Conservation (phyloP, 64 coral and sea anemone species). For the Cladopsammia gracilis region DNA sequence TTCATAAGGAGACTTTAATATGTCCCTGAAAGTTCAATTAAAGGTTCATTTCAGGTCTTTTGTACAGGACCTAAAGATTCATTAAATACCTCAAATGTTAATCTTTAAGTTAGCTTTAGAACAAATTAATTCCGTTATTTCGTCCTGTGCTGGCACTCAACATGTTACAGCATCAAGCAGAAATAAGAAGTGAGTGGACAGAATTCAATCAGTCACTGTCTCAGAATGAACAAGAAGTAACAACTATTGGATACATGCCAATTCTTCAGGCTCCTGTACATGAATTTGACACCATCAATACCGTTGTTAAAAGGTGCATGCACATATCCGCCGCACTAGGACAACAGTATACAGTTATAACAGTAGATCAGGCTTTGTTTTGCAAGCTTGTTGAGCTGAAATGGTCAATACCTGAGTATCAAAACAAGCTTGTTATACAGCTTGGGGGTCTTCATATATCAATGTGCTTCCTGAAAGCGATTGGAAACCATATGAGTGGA, state of each 20-base stretch:
- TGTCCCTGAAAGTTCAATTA: too few relatives aligned
- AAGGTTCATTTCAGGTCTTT: too few relatives aligned
- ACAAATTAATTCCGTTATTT: too few relatives aligned
- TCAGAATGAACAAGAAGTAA: slow-evolving; percentile 38
- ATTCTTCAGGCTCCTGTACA: slow-evolving; percentile 59
- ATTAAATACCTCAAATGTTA: too few relatives aligned
- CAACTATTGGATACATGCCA: slow-evolving; percentile 76
- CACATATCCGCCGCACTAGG: slow-evolving; percentile 4
- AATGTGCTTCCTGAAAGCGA: slow-evolving; percentile 67
- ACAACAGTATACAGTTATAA: slow-evolving; percentile 53
- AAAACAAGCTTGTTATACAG: slow-evolving; percentile 39
- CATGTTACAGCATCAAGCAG: too few relatives aligned
- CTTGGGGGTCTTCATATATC: slow-evolving; percentile 74
- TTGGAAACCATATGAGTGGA: slow-evolving; percentile 70
- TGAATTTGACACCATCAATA: too few relatives aligned
- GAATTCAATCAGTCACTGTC: slow-evolving; percentile 58
- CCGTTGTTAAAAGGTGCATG: too few relatives aligned
- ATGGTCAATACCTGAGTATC: slow-evolving; percentile 65
- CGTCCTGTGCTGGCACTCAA: slow-evolving; percentile 74
- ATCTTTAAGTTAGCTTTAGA: too few relatives aligned
- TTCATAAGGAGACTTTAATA: too few relatives aligned
- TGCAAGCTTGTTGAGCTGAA: slow-evolving; percentile 46
- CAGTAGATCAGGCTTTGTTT: slow-evolving; percentile 40
- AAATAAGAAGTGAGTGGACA: too few relatives aligned
- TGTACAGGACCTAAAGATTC: too few relatives aligned